Percentiles rank a stretch among this genome's conserved stretches.
phyloP scores from a whole-genome alignment of 2,888 invertebrate species.

The Synergus umbraculus region DNA sequence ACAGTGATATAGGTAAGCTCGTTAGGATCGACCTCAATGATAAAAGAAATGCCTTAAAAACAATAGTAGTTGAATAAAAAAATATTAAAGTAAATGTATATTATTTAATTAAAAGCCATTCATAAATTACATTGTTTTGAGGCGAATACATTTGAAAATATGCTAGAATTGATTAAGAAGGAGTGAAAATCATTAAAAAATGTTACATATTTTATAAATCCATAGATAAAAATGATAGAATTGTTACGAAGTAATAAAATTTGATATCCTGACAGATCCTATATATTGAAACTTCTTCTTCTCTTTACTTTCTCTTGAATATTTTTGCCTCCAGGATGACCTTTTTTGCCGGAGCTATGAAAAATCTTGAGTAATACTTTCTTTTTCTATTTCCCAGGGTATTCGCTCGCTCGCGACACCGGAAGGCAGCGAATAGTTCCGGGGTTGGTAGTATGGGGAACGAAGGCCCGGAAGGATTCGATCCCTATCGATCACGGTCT shows the following conservation, averaged over 20 bases:
- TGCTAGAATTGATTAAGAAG: too few species aligned
- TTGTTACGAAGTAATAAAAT: neutral
- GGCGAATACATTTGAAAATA: too few species aligned
- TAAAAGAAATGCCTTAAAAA: neutral
- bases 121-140: too few species aligned
- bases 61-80: too few species aligned
- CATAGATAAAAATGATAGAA: too few species aligned
- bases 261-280: neutral
- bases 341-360: neutral
- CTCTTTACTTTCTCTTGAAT: neutral
- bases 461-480: constrained; percentile 78
- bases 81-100: too few species aligned
- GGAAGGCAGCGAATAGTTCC: constrained; percentile 84
- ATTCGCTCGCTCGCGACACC: constrained; percentile 90
- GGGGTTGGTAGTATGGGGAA: constrained; percentile 80
- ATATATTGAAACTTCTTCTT: neutral
- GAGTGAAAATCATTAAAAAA: too few species aligned
- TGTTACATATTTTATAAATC: too few species aligned
- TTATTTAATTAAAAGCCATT: too few species aligned
- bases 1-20: neutral
- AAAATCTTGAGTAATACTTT: constrained; percentile 7
- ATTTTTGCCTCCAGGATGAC: neutral
- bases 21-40: neutral
- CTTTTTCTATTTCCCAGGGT: constrained; percentile 79
- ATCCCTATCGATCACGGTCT: constrained; percentile 81